phyloP scores from a whole-genome alignment of 2,797 vertebrate genomes.

The Rhinella marina region DNA sequence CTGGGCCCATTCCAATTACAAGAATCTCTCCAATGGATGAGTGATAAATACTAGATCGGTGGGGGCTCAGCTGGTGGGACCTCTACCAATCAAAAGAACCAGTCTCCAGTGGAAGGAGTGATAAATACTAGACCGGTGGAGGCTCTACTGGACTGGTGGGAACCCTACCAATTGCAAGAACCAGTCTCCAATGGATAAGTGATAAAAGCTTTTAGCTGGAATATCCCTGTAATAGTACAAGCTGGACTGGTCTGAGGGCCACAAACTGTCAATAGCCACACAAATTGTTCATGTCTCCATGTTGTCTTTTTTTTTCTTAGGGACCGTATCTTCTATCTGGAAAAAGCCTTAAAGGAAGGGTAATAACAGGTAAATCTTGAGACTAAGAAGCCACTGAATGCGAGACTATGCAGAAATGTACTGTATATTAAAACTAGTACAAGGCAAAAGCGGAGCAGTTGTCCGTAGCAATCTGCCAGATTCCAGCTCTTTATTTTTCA shows the following conservation, averaged over 20 bases:
- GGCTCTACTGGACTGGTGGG: too few relatives aligned
- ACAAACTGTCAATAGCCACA: neutral
- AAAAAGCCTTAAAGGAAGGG: neutral
- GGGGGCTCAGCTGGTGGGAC: too few relatives aligned
- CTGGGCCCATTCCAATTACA: too few relatives aligned
- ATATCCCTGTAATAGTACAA: neutral
- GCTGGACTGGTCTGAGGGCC: neutral
- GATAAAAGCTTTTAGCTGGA: too few relatives aligned
- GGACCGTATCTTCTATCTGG: constrained; percentile 20
- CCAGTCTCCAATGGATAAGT: too few relatives aligned
- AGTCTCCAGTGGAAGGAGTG: too few relatives aligned
- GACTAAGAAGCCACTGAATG: neutral
- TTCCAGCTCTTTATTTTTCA: neutral
- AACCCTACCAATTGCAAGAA: too few relatives aligned
- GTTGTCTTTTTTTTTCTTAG: constrained; percentile 9
- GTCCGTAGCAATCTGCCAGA: neutral
- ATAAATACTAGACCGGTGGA: too few relatives aligned
- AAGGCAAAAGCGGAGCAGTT: neutral
- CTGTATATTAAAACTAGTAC: neutral
- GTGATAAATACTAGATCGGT: too few relatives aligned
- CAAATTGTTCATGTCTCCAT: neutral
- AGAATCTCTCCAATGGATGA: too few relatives aligned
- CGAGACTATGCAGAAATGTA: neutral
- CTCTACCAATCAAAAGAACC: too few relatives aligned
- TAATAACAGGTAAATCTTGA: constrained; percentile 39